Evolutionary conservation across 2,797 vertebrate species (phyloP), one percentile per base, ranked within the genome.

Genomic region (Cossypha niveicapilla): DNA sequence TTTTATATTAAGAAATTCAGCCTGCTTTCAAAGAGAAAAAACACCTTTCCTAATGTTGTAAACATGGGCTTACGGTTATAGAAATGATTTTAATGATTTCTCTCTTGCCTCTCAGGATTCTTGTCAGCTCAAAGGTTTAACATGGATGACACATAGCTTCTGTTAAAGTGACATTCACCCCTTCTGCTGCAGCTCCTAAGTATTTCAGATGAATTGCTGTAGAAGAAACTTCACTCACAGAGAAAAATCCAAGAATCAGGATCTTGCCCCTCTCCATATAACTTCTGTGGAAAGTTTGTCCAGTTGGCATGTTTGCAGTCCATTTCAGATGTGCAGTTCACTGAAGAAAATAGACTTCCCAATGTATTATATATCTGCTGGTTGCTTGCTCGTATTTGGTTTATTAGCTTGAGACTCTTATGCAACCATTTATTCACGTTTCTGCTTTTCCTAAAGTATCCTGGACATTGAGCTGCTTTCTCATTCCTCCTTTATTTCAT

Each of bases 101-200:
- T 84, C 10, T 62, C 50, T 87, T 63, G 7, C 18, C 6, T 80
- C 53, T 60, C 27, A n/a, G 44, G 37, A 41, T 47, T 21, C 19
- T 60, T 87, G 28, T n/a, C 60, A 88, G 10, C 41, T 67, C n/a
- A 42, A n/a, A 48, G 14, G 13, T 24, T 25, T 70, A n/a, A 30
- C 4, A 8, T 32, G 13, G 19, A 47, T 44, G 7, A n/a, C 28
- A 13, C 13, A 11, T 19, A 13, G 28, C 23, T 77, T 65, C 37
- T 76, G 4, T 39, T 51, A 21, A 44, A 42, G n/a, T 44, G 39
- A 58, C 0, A 0, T 30, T 66, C 23, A 25, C 1, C 3, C 10
- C 28, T 89, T 48, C 62, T 86, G 63, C 39, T 48, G 58, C 34
- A 50, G 7, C 27, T 92, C 34, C 63, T 47, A 18, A 27, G 56